Evolutionary conservation across 2,113 vertebrate species (phyloP).

Genomic region (Megaceryle torquata): DNA sequence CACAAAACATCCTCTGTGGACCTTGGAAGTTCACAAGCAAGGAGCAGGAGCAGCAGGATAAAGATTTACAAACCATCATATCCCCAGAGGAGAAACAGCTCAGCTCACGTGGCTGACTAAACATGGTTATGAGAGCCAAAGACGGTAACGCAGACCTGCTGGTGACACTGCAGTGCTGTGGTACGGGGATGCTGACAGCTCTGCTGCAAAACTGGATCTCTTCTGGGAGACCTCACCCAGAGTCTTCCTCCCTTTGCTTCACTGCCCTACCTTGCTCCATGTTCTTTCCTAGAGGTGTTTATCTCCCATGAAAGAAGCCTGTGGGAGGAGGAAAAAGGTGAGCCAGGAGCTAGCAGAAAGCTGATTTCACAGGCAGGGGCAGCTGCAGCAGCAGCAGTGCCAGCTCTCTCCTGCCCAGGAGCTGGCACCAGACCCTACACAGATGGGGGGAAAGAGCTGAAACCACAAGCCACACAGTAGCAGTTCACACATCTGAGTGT

Average conservation of each 20-base stretch:
- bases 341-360: background rate
- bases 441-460: background rate
- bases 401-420: background rate
- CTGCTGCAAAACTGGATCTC: background rate
- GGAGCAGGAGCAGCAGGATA: background rate
- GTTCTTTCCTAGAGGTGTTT: background rate
- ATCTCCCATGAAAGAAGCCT: background rate
- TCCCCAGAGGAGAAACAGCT: background rate
- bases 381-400: background rate
- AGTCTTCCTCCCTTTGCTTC: background rate
- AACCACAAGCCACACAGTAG: background rate
- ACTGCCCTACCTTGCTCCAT: background rate
- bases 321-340: background rate
- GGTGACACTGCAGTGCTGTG: background rate
- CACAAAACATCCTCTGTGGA: background rate
- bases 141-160: background rate
- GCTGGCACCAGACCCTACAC: background rate
- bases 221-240: background rate
- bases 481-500: background rate
- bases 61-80: background rate
- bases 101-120: background rate
- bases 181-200: background rate
- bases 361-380: background rate
- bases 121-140: accelerated
- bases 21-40: background rate